Evolutionary conservation across 2,113 vertebrate genomes (phyloP).

Genomic region (Miniopterus natalensis): DNA sequence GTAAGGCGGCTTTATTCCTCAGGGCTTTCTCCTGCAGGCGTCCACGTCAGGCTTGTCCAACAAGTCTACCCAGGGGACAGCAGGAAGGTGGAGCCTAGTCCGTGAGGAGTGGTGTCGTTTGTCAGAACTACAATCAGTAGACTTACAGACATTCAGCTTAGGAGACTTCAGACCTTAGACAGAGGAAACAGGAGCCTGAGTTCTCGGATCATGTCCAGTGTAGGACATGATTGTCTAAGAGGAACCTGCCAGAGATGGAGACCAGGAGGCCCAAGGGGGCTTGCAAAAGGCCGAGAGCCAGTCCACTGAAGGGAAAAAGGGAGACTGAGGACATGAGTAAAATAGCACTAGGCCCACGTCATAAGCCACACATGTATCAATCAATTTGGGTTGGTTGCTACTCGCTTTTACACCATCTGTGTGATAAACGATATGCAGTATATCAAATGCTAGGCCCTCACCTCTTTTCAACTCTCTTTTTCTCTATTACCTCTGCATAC

Average conservation of each 20-base stretch:
- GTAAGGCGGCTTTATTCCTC: background rate
- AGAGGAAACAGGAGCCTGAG: background rate
- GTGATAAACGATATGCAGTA: background rate
- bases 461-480: background rate
- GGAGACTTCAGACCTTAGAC: background rate
- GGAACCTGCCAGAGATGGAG: background rate
- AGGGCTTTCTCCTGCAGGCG: background rate
- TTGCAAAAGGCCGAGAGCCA: background rate
- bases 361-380: background rate
- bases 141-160: background rate
- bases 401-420: background rate
- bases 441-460: background rate
- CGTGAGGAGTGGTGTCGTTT: too few species aligned
- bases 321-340: background rate
- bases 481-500: background rate
- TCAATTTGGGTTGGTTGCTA: background rate
- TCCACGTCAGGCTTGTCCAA: background rate
- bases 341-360: background rate
- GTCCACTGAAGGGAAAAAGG: background rate
- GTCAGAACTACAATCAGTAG: background rate
- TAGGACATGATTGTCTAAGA: background rate
- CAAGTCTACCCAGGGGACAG: background rate
- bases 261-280: background rate
- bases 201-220: background rate
- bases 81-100: too few species aligned